These are phyloP conservation scores for Smutsia temminckii DNA, from an alignment of 2,797 vertebrate species.

Conservation along the genomic window DNA sequence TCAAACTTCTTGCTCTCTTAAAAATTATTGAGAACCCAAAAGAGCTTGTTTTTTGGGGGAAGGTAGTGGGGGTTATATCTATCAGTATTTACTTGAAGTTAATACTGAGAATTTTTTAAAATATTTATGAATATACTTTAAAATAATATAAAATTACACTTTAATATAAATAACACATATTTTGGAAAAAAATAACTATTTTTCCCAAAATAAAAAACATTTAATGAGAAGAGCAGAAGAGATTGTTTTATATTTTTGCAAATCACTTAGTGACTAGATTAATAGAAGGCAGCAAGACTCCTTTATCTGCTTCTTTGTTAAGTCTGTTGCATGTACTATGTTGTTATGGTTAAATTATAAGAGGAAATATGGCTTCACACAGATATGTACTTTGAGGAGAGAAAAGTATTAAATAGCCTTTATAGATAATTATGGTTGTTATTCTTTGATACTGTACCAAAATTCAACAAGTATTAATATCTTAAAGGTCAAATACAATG, in stretches of 20 bases:
- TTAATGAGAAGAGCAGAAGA: neutral
- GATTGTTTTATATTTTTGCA: slow-evolving; percentile 6
- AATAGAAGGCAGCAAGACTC: neutral
- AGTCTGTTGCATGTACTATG: neutral
- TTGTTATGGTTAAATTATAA: slow-evolving; percentile 3
- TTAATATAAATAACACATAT: neutral
- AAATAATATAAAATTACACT: neutral
- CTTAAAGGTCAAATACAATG: neutral
- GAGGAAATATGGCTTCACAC: neutral
- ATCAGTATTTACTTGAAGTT: neutral
- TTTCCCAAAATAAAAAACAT: neutral
- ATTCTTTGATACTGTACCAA: slow-evolving; percentile 36
- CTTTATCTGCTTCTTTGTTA: neutral
- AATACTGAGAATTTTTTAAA: neutral
- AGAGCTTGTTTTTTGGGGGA: neutral
- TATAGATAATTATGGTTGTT: slow-evolving; percentile 31
- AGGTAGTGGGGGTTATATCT: neutral
- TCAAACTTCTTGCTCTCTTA: neutral
- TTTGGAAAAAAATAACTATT: neutral
- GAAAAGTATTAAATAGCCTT: neutral
- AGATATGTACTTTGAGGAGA: neutral
- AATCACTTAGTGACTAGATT: neutral
- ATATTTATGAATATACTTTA: neutral
- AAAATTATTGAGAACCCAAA: neutral
- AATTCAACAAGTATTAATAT: slow-evolving; percentile 10